Evolutionary conservation across 1,140 invertebrate species (phyloP), one percentile per base, ranked within the genome.

Genomic region (Drosophila santomea): DNA sequence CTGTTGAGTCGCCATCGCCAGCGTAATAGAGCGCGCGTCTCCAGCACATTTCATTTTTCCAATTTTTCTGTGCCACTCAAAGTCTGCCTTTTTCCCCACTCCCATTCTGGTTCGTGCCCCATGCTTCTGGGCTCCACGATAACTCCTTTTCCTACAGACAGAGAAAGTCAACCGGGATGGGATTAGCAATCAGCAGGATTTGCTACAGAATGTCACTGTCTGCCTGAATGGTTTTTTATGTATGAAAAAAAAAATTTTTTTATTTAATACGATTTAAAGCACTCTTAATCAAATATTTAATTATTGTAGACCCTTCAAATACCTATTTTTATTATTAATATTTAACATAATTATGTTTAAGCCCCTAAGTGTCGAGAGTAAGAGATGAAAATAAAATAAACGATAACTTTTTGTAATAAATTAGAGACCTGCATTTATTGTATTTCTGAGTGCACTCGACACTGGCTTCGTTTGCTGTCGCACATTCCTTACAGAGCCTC

Each of bases 21-120:
- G 7, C 41, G 56, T 25, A n/a, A 59, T 43, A 44, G 41, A 58
- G 41, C n/a, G 56, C 50, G 50, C 38, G 50, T 32, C 62, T 59
- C 50, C 55, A 35, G 38, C 52, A 75, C 79, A 78, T 76, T 84
- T 72, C 75, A 84, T 79, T 79, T 82, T 84, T 71, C 51, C 75
- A 78, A 81, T 81, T 80, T 80, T 41, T 78, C 35, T 20, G 52
- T 75, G 57, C 59, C 76, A 84, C 61, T 76, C 80, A 78, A 67
- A 56, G 47, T 55, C 38, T 63, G 39, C 58, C 71, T 73, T 57
- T 52, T 66, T 62, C 75, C 75, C 57, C 75, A 8, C 8, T 48
- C 59, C 12, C 14, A 17, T 32, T 8, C 32, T 32, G 32, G 32
- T 32, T 32, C 32, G 32, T 32, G 32, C 32, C 32, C 1, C 20